Evolutionary conservation across 2,797 vertebrate genomes (phyloP), one percentile per base, ranked within the genome.

Genomic region (Arremon aurantiirostris): DNA sequence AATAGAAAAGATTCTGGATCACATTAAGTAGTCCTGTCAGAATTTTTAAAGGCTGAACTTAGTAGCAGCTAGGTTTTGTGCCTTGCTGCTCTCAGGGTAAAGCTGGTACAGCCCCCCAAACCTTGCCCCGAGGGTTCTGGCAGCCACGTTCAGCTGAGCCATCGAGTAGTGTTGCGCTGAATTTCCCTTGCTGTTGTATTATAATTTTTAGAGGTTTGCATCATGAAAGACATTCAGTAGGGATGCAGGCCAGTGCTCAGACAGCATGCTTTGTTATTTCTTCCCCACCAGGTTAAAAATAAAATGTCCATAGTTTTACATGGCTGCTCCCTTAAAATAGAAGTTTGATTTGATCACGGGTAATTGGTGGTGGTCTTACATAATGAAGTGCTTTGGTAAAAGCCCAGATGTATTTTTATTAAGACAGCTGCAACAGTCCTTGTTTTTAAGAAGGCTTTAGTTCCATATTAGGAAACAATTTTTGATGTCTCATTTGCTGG

Each of bases 101-200:
- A 59, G 27, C 12, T 83, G 34, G 8, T 49, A 3, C 11, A 52
- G 42, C 28, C 52, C 2, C 24, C 20, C 2, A 7, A 4, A 55
- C 18, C 8, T 57, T 84, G 18, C 28, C 16, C 12, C 0, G 0
- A 15, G 14, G 41, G 16, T 10, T 87, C 42, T 81, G 64, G 20
- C 20, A 70, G 7, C 8, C 19, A 11, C 21, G 8, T 8, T 44
- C 20, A 49, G 18, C 11, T 37, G 14, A 75, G 19, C 9, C 22
- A 34, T 37, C 12, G 20, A 21, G 26, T 5, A 37, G 8, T 3
- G 27, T 5, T 14, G 12, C 27, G 16, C 2, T 18, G 35, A 34
- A 27, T 41, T 89, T 53, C 21, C 19, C 41, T 50, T 32, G 14
- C 5, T 42, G 19, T 19, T 64, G 8, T 47, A 32, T 14, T 39